These are phyloP conservation scores for Protodeltote pygarga DNA, from an alignment of 2,888 invertebrate species.

Conservation along the genomic window DNA sequence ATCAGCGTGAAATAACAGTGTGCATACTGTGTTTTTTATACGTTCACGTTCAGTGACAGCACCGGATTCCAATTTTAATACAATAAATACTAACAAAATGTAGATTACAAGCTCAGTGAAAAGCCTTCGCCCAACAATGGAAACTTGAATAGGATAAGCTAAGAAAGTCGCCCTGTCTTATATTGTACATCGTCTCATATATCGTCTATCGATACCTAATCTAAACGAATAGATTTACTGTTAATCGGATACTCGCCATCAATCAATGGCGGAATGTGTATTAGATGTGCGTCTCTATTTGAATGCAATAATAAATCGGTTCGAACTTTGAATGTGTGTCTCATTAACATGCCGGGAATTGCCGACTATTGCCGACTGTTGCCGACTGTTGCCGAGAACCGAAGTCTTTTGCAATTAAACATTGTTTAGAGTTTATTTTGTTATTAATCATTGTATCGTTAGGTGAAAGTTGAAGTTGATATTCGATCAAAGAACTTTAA, in stretches of 20 bases:
- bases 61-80: too few species aligned
- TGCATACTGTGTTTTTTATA: too few species aligned
- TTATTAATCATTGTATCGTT: conserved; percentile 44
- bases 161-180: conserved; percentile 35
- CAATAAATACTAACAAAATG: too few species aligned
- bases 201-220: conserved; percentile 48
- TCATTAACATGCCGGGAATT: conserved; percentile 71
- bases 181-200: conserved; percentile 2
- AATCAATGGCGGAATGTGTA: conserved; percentile 73
- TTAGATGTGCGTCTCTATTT: conserved; percentile 67
- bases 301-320: conserved; percentile 62
- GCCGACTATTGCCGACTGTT: too few species aligned
- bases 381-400: too few species aligned
- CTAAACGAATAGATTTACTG: conserved; percentile 61
- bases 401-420: conserved; percentile 48
- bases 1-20: too few species aligned
- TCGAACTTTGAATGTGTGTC: conserved; percentile 56
- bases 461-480: conserved; percentile 31
- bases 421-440: conserved; percentile 33
- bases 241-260: conserved; percentile 66
- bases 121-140: too few species aligned
- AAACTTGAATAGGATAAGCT: too few species aligned
- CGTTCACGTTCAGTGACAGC: too few species aligned
- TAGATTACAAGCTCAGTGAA: too few species aligned
- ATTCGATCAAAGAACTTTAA: conserved; percentile 22